Evolutionary conservation across 1,140 invertebrate genomes (phyloP).

Genomic region (Drosophila athabasca): DNA sequence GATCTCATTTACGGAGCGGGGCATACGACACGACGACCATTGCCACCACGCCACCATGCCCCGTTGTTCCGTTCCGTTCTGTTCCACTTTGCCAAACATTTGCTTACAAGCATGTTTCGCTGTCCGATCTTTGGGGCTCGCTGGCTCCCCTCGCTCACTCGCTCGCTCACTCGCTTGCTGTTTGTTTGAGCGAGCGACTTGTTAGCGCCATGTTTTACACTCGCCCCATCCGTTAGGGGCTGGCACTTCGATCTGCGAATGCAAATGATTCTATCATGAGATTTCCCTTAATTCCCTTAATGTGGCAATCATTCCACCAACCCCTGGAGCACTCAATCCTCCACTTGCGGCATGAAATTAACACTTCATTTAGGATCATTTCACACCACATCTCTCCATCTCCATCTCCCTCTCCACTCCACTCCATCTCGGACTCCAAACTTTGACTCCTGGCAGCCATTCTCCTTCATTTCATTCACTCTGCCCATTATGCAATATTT

Average conservation of each 20-base stretch:
- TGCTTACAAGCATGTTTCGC: slow-evolving; percentile 79
- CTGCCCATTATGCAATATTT: slow-evolving; percentile 41
- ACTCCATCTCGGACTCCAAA: slow-evolving; percentile 4
- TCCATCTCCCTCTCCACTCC: too few relatives aligned
- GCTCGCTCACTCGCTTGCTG: too few relatives aligned
- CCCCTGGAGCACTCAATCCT: background rate
- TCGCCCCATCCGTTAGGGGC: slow-evolving; percentile 11
- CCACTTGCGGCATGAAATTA: slow-evolving; percentile 47
- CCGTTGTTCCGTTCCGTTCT: slow-evolving; percentile 11
- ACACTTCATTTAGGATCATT: slow-evolving; percentile 77
- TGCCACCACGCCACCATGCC: too few relatives aligned
- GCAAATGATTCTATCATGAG: background rate
- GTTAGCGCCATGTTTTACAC: slow-evolving; percentile 68
- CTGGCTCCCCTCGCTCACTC: too few relatives aligned
- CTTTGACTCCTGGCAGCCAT: background rate
- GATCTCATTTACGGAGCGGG: slow-evolving; percentile 34
- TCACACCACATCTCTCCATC: slow-evolving; percentile 50
- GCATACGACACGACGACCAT: slow-evolving; percentile 25
- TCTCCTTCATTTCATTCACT: background rate
- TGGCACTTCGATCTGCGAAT: slow-evolving; percentile 14
- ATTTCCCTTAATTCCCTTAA: slow-evolving; percentile 7
- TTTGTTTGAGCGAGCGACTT: slow-evolving; percentile 15
- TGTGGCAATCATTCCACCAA: too few relatives aligned
- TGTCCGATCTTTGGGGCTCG: slow-evolving; percentile 47
- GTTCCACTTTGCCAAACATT: slow-evolving; percentile 70